Base-by-base conservation (phyloP, 2,888 invertebrate genomes). In the Xanthorhoe spadicearia region DNA sequence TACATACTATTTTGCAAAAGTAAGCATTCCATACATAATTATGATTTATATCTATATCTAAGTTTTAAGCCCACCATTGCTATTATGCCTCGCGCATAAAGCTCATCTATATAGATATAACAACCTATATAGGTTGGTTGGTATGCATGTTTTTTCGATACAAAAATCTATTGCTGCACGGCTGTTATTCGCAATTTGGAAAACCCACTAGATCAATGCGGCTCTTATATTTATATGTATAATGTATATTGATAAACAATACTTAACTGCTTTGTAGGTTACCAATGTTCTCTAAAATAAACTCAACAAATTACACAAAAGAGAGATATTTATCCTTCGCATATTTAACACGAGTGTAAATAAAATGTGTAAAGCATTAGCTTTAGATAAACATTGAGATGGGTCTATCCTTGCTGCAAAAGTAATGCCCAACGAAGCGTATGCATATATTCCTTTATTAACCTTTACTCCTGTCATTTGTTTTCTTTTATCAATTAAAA, bases 281-380 rank as follows among this genome's bases (percentile, higher is more conserved):
- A 17, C 6, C 17, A 48, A 7, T 28, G n/a, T 23, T 48, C 48
- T 49, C 17, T 28, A 57, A 49, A 15, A 58, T 55, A 50, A 23
- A 59, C 17, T 50, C 15, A 35, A 50, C 55, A 64, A 63, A 62
- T 43, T 57, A 66, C 56, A 48, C 28, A 23, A 43, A 13, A 43
- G 51, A 15, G 18, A 28, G n/a, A 19, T 59, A 55, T 54, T 54
- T 53, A 54, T 38, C 19, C 43, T 59, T 54, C 48, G 28, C 52
- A 51, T 60, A 56, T 65, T 65, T 51, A 52, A 56, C 48, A 32
- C 19, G 23, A 56, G 50, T 46, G 15, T 52, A 66, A 61, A 56
- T 57, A 65, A 38, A 53, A 35, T 48, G 15, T 50, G 38, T 64
- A 55, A 58, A 38, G 59, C 56, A 57, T 57, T 57, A 63, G 56